Conservation (phyloP, 2,888 invertebrate genomes). For the Hirudinaria manillensis region DNA sequence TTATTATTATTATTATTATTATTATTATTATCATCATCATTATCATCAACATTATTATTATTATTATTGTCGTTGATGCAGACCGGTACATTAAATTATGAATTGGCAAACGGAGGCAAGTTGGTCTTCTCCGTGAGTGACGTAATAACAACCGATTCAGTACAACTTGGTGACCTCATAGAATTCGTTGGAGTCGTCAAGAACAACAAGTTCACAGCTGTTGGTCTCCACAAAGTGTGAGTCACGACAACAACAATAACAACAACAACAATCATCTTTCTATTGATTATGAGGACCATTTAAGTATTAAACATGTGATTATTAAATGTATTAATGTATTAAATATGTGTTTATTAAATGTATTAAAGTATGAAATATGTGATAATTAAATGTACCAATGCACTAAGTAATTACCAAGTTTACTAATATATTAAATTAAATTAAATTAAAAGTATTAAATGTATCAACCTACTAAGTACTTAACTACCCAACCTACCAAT, state of each 20-base stretch:
- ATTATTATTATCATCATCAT: too few species aligned
- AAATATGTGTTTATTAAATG: not conserved
- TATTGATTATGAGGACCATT: not conserved
- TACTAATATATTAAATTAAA: too few species aligned
- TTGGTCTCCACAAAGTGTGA: conserved; percentile 29
- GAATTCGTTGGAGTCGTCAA: conserved; percentile 29
- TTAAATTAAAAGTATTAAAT: too few species aligned
- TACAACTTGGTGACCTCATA: conserved; percentile 28
- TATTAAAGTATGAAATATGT: too few species aligned
- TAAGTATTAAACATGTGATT: not conserved
- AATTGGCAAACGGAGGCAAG: conserved; percentile 19
- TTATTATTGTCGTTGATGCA: not conserved
- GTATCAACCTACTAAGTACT: not conserved
- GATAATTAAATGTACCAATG: too few species aligned
- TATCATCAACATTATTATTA: too few species aligned
- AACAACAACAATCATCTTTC: too few species aligned
- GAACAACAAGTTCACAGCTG: conserved; percentile 28
- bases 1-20: too few species aligned
- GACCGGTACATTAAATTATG: conserved; percentile 26
- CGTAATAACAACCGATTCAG: not conserved
- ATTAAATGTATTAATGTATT: not conserved
- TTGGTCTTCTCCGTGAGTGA: conserved; percentile 10
- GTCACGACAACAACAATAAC: too few species aligned
- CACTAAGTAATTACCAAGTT: too few species aligned
- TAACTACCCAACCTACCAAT: not conserved